Evolutionary conservation across 2,113 vertebrate genomes (phyloP).

Genomic region (Suncus etruscus): DNA sequence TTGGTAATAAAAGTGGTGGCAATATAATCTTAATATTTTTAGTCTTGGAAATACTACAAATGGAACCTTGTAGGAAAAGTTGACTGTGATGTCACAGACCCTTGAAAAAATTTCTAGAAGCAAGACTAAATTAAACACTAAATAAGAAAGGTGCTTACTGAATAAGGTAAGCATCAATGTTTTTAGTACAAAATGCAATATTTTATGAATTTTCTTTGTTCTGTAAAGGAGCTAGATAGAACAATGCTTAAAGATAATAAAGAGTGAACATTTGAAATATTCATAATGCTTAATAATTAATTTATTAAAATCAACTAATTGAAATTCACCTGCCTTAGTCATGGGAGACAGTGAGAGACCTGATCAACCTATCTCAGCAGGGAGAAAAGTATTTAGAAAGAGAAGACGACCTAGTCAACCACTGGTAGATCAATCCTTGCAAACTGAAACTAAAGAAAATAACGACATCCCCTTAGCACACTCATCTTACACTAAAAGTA

Average conservation of each 20-base stretch:
- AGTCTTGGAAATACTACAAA: not conserved
- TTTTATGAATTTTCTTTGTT: slow-evolving; percentile 23
- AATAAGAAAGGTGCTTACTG: slow-evolving; percentile 66
- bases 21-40: not conserved
- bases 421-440: slow-evolving; percentile 77
- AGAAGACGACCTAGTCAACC: slow-evolving; percentile 70
- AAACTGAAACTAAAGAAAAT: slow-evolving; percentile 75
- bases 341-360: slow-evolving; percentile 74
- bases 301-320: slow-evolving; percentile 48
- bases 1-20: no score
- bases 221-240: slow-evolving; percentile 13
- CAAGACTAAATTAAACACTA: slow-evolving; percentile 57
- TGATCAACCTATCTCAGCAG: slow-evolving; percentile 65
- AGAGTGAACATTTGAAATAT: not conserved
- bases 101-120: slow-evolving; percentile 74
- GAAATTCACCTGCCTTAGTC: slow-evolving; percentile 50
- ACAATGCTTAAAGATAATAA: slow-evolving; percentile 56
- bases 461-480: slow-evolving; percentile 39
- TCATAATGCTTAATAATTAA: slow-evolving; percentile 52
- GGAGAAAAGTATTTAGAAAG: slow-evolving; percentile 77
- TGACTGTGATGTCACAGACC: slow-evolving; percentile 79
- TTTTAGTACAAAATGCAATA: slow-evolving; percentile 62
- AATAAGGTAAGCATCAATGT: slow-evolving; percentile 73
- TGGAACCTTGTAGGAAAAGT: slow-evolving; percentile 64
- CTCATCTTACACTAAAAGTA: slow-evolving; percentile 50